Evolutionary conservation across 2,113 vertebrate genomes (phyloP), one percentile per base, ranked within the genome.

Genomic region (Siphamia tubifer): DNA sequence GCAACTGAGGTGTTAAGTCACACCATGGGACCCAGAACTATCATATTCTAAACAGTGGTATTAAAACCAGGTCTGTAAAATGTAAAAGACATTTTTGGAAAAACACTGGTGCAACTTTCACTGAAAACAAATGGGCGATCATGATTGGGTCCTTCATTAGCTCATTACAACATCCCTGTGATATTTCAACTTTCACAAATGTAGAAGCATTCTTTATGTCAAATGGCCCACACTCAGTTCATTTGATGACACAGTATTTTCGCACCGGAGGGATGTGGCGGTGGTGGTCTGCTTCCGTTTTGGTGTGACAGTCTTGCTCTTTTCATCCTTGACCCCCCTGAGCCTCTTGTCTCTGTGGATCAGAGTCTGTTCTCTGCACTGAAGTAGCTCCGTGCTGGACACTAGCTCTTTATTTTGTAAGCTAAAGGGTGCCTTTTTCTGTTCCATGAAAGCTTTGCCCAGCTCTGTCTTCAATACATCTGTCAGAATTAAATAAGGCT

Each of bases 401-500:
- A 2, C 32, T 55, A 11, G 65, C 63, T 5, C 36, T 17, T 0
- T 17, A 16, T 24, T 54, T 5, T 16, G 45, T 5, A 6, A 8
- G 1, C 9, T 20, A 6, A 0, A 11, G 4, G 12, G 60, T 24
- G 4, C 36, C 58, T 51, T 63, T 0, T 69, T 74, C 32, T 49
- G 76, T 24, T 74, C 68, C 13, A 92, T 57, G 12, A 83, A 85
- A 2, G 31, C 73, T 36, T 54, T 85, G 1, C 90, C 92, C 0
- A 1, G 10, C 11, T 91, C 62, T 3, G 90, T 92, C 60, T 85
- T 83, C 1, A 93, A 64, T 16, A 93, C 83, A 17, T 93, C 87
- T 15, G 51, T 80, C 28, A 93, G 78, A 30, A 89, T 51, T 34
- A 93, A 23, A 27, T 62, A 47, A 4, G 85, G 66, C 25, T 63